These are phyloP conservation scores for Hippocampus barbouri DNA, from an alignment of 2,113 vertebrate genomes.

Conservation along the genomic window DNA sequence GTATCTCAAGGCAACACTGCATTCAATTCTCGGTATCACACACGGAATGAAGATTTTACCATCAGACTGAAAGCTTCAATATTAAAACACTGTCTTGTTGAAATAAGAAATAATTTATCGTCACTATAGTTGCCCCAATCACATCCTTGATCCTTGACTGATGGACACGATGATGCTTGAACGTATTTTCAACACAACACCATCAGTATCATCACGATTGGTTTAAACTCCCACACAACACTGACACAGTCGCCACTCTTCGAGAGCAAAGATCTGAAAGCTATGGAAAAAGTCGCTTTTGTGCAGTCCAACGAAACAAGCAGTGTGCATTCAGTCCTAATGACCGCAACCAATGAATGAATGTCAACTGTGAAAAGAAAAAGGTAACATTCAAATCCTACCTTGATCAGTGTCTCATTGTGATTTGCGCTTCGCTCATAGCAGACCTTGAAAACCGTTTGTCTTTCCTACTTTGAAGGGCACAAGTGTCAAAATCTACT, in stretches of 20 bases:
- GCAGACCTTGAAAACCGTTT: conserved; percentile 42
- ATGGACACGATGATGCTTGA: not conserved
- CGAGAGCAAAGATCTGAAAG: not conserved
- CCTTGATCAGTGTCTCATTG: conserved; percentile 38
- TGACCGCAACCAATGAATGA: conserved; percentile 26
- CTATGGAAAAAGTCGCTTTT: not conserved
- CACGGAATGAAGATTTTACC: not conserved
- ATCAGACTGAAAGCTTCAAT: not conserved
- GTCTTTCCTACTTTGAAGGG: conserved; percentile 31
- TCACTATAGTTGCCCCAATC: not conserved
- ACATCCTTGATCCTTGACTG: not conserved
- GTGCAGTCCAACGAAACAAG: not conserved
- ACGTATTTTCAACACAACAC: not conserved
- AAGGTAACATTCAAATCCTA: conserved; percentile 32
- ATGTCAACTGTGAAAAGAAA: conserved; percentile 39
- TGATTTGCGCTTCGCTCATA: conserved; percentile 25
- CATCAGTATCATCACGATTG: not conserved
- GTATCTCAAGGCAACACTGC: not conserved
- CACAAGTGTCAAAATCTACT: conserved; percentile 26
- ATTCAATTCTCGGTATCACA: not conserved
- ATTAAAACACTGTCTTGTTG: not conserved
- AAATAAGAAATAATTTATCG: not conserved
- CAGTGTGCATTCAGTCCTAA: not conserved
- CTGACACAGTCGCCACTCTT: not conserved
- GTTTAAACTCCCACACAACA: not conserved